Evolutionary conservation across 1,140 invertebrate species (phyloP), one percentile per base, ranked within the genome.

Genomic region (Scaptomyza hsui): DNA sequence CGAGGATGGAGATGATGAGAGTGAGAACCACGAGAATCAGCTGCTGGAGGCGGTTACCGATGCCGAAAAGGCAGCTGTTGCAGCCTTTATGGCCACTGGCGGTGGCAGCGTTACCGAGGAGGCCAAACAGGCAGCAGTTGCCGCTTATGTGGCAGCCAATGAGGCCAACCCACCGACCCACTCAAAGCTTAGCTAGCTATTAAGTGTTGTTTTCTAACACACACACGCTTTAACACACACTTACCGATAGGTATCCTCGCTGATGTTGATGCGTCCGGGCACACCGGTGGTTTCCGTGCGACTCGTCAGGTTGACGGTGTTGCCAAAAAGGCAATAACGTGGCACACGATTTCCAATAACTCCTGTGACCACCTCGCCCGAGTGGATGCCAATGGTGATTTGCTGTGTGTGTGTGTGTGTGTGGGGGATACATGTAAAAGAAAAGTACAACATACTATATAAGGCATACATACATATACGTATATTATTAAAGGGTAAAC

Each of bases 341-440:
- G 98, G 98, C 96, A 99, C 98, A 53, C 97, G 94, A 92, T 98
- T 97, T 2, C 98, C 98, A 65, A 99, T 99, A 2, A 99, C 98
- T 12, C 98, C 98, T 0, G 98, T 98, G 26, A 99, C 97, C 4
- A 98, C 97, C 92, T 99, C 97, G 1, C 98, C 98, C 10, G 97
- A 97, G 91, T 99, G 98, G 67, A 99, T 98, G 10, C 98, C 98
- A 75, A 99, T 98, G 9, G 97, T 98, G 57, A 99, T 97, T 94
- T 96, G 95, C 97, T 98, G 91, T 53, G 62, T n/a, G 53, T n/a
- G n/a, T n/a, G n/a, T n/a, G n/a, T n/a, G n/a, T n/a, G n/a, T n/a
- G n/a, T n/a, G n/a, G n/a, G n/a, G 35, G 48, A 44, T 10, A 26
- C 24, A 24, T 29, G 24, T 3, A 62, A 3, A 45, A 26, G 29